Evolutionary conservation across 2,888 invertebrate species (phyloP).

Genomic region (Ornithoptera priamus): DNA sequence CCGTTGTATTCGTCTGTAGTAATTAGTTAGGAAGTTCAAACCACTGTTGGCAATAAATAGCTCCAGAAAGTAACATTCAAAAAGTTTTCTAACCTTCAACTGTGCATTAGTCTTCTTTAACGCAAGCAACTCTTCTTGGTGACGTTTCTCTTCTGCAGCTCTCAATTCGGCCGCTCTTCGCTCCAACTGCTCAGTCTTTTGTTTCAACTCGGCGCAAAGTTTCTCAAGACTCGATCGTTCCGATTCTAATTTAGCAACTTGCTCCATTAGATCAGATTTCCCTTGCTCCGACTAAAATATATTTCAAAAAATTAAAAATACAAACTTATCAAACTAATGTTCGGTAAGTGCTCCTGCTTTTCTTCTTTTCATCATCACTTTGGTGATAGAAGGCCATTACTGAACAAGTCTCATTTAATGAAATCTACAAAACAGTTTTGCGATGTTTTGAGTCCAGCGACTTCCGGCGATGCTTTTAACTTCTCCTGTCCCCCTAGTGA

Average conservation of each 20-base stretch:
- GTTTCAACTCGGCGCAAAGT: conserved; percentile 79
- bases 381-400: background rate
- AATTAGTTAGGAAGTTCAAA: too few species aligned
- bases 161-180: conserved; percentile 89
- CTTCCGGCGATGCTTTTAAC: too few species aligned
- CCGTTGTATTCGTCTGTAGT: too few species aligned
- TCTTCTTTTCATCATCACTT: background rate
- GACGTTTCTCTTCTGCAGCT: conserved; percentile 94
- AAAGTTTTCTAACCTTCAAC: conserved; percentile 85
- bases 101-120: conserved; percentile 96
- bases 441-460: too few species aligned
- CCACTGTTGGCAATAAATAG: too few species aligned
- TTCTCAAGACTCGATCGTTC: conserved; percentile 84
- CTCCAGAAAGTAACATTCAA: background rate
- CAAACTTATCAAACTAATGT: too few species aligned
- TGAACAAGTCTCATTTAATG: background rate
- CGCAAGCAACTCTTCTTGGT: conserved; percentile 94
- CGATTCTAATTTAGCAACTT: conserved; percentile 84
- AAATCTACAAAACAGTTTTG: background rate
- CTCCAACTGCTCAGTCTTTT: conserved; percentile 89
- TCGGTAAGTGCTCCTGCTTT: background rate
- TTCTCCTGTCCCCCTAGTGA: too few species aligned
- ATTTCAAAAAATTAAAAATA: background rate
- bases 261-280: conserved; percentile 88
- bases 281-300: conserved; percentile 87